Evolutionary conservation across 2,797 vertebrate species (phyloP), one percentile per base, ranked within the genome.

Genomic region (Syndactyla subalaris): DNA sequence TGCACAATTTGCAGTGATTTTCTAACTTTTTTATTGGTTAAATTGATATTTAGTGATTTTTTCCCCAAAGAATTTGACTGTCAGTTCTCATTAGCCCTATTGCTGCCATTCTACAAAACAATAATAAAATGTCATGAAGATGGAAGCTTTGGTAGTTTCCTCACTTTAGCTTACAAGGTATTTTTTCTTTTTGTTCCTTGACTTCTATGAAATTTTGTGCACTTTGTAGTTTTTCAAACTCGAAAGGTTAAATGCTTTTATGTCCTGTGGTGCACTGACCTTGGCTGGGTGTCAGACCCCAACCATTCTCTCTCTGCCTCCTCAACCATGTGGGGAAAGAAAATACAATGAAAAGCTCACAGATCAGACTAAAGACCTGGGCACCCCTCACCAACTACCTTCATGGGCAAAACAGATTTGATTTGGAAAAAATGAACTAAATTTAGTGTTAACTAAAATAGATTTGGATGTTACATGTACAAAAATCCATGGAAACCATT

Each of bases 111-210:
- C 26, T 72, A 74, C 41, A 93, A 96, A 39, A 54, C 52, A 94
- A 68, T 83, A 96, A 88, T 36, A 93, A 96, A 94, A 92, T 82
- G 55, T 55, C 66, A 71, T 65, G 34, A 94, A 93, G 77, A 79
- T 73, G 70, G 38, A 97, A 32, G 30, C 71, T 79, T 67, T 93
- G 57, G 92, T 61, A 51, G 5, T 78, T 85, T 90, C 19, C 54
- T 91, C 80, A 61, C 27, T n/a, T 76, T 41, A 68, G 10, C 27
- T 92, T 90, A 52, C 93, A 96, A 95, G 10, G 9, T 18, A 22
- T 39, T 72, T 51, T 89, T 71, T 30, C 24, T 90, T 95, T 62
- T 14, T 38, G 23, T 5, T 4, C 8, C 18, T 66, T 87, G 6
- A 54, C 2, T 41, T 46, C 46, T 34, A 18, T 72, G 34, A 59